Evolutionary conservation across 2,888 invertebrate genomes (phyloP), one percentile per base, ranked within the genome.

Genomic region (Apamea crenata): DNA sequence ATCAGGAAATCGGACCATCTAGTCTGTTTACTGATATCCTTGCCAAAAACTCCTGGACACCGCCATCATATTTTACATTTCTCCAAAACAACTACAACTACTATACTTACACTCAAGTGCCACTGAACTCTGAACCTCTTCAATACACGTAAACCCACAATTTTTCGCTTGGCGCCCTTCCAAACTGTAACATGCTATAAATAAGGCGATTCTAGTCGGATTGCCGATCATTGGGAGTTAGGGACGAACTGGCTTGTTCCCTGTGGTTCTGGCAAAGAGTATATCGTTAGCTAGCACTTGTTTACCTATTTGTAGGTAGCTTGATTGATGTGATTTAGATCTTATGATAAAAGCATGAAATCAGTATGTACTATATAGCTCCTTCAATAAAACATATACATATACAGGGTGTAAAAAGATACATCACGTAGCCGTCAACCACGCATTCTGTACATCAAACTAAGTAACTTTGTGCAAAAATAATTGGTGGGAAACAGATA

Each of bases 111-210:
- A 78, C 69, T 61, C 50, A 69, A 69, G 65, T 73, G 29, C 59
- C 79, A 0, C 10, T 47, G 80, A 83, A 78, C 83, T 83, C 14
- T 63, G 78, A 63, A 68, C 78, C 79, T 65, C 78, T 73, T 83
- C 84, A 69, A 66, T 66, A 70, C 71, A 73, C 61, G 59, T 76
- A 63, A 68, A 59, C 63, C 40, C 21, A 36, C 70, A 67, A 86
- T 86, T 80, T 83, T 79, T 77, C 75, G 53, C 25, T 86, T 85
- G 84, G 84, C 84, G 0, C 3, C 16, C 56, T 47, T 74, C 84
- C 84, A 85, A 80, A 21, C 8, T 12, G 56, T 16, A 29, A 61
- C 67, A 72, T 14, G 47, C 66, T 4, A 77, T 86, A 86, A 82
- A 85, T 76, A 80, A 56, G 63, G 36, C 3, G 50, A 44, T 66